Evolutionary conservation across 2,113 vertebrate species (phyloP), one percentile per base, ranked within the genome.

Genomic region (Nyctereutes procyonoides): DNA sequence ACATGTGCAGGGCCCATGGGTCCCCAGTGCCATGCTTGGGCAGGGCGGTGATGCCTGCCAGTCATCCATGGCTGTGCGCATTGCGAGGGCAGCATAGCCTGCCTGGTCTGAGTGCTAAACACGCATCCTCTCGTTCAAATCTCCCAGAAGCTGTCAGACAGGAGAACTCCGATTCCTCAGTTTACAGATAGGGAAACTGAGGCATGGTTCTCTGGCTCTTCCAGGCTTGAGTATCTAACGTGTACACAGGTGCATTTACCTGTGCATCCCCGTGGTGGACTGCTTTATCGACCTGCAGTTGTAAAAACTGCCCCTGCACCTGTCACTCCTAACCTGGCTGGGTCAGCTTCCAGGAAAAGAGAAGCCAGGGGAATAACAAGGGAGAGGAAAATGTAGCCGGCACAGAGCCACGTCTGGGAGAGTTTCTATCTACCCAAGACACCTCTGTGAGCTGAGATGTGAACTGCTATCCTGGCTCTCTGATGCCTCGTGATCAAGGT

Each of bases 1-100:
- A 30, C 73, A 60, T 0, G 2, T 5, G 30, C 28, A 0, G 0
- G 30, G 32, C 26, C 1, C n/a, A 17, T 0, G 32, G 14, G n/a
- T n/a, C 90, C 76, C 2, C 14, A 11, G 26, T 20, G 20, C 20
- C 0, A 1, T 0, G 4, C 87, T 24, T 10, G 0, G 16, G 20
- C 7, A 9, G 43, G n/a, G 16, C 43, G 26, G 17, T 53, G 0
- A 17, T 5, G 0, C 24, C 43, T 1, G 15, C 32, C 3, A n/a
- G 1, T 0, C 32, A 0, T 3, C 20, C 0, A 1, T 12, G 60
- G 10, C 35, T 1, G 2, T 0, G 9, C 3, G 7, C 2, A 10
- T 22, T 1, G 35, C 22, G 4, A 24, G 12, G 43, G 35, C 0
- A 2, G 35, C 3, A 5, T 3, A 26, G 1, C 26, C 28, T 1